Evolutionary conservation across 1,140 invertebrate species (phyloP).

Genomic region (Andrena cerasifolii): DNA sequence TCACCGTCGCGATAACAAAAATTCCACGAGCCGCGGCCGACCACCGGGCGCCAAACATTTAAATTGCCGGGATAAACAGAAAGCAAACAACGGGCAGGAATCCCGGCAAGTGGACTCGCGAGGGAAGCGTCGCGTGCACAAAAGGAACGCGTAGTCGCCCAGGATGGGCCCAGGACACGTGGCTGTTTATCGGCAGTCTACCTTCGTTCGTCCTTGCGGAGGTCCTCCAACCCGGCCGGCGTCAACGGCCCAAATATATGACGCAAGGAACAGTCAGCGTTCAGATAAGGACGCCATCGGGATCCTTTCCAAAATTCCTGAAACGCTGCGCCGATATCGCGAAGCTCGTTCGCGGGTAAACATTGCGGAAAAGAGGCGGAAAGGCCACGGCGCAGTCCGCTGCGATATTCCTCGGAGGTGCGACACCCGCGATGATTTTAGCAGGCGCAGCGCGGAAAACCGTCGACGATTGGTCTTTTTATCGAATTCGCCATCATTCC

Average conservation of each 20-base stretch:
- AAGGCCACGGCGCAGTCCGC: background rate
- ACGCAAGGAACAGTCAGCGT: conserved; percentile 71
- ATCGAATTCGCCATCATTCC: conserved; percentile 28
- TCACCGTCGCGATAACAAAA: conserved; percentile 5
- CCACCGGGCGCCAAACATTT: conserved; percentile 37
- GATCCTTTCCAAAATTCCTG: conserved; percentile 63
- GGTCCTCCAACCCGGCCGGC: conserved; percentile 74
- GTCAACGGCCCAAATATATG: conserved; percentile 79
- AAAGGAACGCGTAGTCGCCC: conserved; percentile 1
- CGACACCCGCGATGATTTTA: conserved; percentile 11
- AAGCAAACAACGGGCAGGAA: conserved; percentile 22
- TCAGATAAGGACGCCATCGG: conserved; percentile 61
- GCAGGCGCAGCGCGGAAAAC: conserved; percentile 15
- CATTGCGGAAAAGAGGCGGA: conserved; percentile 4
- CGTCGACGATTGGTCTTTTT: conserved; percentile 24
- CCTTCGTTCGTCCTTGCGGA: conserved; percentile 75
- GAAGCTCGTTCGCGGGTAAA: conserved; percentile 5
- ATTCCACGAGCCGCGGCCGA: conserved; percentile 7
- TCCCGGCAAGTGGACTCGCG: background rate
- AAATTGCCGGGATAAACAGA: conserved; percentile 29
- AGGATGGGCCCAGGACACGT: conserved; percentile 13
- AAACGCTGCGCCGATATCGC: conserved; percentile 28
- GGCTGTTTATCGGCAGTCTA: conserved; percentile 18
- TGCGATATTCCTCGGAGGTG: conserved; percentile 14
- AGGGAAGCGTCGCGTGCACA: conserved; percentile 29